Percentiles rank a stretch among this genome's conserved stretches.
Evolutionary conservation across 2,113 vertebrate species (phyloP).

Genomic region (Empidonax alnorum): DNA sequence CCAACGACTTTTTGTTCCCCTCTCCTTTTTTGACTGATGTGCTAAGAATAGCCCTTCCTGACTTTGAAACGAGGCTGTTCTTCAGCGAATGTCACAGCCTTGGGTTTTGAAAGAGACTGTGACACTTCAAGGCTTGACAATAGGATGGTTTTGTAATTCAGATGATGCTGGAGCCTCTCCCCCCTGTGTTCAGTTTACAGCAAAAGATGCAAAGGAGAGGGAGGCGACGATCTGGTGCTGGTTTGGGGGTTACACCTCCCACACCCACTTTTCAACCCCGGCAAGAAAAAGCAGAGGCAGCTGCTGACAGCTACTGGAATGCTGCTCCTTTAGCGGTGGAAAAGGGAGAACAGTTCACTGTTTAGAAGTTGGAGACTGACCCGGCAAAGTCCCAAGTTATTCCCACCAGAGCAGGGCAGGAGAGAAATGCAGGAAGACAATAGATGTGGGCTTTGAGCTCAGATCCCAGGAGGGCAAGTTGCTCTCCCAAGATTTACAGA

Average conservation of each 20-base stretch:
- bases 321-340: not conserved
- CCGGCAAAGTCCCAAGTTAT: fast-evolving
- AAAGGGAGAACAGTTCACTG: not conserved
- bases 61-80: conserved; percentile 35
- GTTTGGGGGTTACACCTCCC: not conserved
- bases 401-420: not conserved
- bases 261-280: not conserved
- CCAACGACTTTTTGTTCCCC: not conserved
- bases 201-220: not conserved
- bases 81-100: conserved; percentile 50
- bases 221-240: not conserved
- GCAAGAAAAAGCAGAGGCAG: conserved; percentile 32
- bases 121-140: conserved; percentile 31
- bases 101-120: conserved; percentile 23
- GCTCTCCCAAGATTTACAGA: not conserved
- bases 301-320: not conserved
- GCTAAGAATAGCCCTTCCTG: conserved; percentile 62
- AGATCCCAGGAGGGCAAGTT: not conserved
- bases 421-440: not conserved
- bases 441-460: fast-evolving
- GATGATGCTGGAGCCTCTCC: not conserved
- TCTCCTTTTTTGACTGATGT: not conserved
- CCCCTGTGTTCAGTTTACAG: not conserved
- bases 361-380: not conserved
- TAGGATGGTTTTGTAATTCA: conserved; percentile 6